phyloP scores from a whole-genome alignment of 2,888 invertebrate genomes.

The Meta bourneti region DNA sequence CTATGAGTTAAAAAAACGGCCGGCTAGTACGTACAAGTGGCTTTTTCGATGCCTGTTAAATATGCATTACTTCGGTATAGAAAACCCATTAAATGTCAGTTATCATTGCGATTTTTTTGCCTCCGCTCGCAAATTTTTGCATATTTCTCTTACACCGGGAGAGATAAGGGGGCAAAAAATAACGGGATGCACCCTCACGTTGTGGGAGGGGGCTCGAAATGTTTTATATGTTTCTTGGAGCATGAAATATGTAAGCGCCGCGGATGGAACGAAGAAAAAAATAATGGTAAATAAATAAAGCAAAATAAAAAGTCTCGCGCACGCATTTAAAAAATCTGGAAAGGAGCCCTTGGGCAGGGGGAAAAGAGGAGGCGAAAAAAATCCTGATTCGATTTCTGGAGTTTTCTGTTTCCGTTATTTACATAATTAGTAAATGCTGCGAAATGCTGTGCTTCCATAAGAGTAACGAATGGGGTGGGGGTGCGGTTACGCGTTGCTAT shows the following conservation, averaged over 20 bases:
- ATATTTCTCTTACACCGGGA: slow-evolving; percentile 49
- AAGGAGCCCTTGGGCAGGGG: background rate
- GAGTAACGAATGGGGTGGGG: slow-evolving; percentile 2
- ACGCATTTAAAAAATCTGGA: slow-evolving; percentile 32
- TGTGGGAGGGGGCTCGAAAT: slow-evolving; percentile 35
- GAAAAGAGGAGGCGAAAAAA: background rate
- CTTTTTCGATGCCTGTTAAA: slow-evolving; percentile 72
- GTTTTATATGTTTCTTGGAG: slow-evolving; percentile 72
- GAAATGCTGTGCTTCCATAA: slow-evolving; percentile 51
- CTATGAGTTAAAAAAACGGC: slow-evolving; percentile 55
- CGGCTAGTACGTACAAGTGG: slow-evolving; percentile 69
- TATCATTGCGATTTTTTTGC: slow-evolving; percentile 70
- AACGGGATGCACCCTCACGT: too few species aligned
- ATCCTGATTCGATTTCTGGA: slow-evolving; percentile 73
- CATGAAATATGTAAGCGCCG: slow-evolving; percentile 74
- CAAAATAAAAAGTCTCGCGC: slow-evolving; percentile 18
- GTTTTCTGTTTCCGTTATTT: slow-evolving; percentile 76
- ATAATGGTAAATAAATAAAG: background rate
- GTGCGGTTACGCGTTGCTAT: slow-evolving; percentile 51
- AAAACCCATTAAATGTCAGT: slow-evolving; percentile 75
- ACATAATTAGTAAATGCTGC: slow-evolving; percentile 75
- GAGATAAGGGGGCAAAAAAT: slow-evolving; percentile 9
- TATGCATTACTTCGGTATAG: slow-evolving; percentile 75
- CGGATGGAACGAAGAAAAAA: slow-evolving; percentile 14
- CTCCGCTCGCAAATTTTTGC: slow-evolving; percentile 67